A percentile compares a stretch with the other conserved stretches of the same genome.
Conservation (phyloP, 2,888 invertebrate species). For the Spodoptera picta region DNA sequence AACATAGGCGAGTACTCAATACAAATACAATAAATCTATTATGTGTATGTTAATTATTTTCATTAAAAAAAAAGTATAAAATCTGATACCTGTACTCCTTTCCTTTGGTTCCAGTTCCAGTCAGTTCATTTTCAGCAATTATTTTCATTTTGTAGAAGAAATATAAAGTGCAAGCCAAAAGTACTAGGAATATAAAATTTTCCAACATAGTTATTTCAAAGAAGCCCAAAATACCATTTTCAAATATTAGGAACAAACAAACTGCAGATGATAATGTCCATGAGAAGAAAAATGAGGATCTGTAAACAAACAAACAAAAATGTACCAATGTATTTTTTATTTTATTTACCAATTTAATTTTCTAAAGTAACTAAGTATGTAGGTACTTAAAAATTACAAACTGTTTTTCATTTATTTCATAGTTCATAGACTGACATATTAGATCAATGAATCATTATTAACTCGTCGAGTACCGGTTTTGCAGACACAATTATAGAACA, state of each 20-base stretch:
- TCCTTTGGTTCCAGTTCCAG: slow-evolving; percentile 77
- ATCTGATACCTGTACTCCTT: slow-evolving; percentile 81
- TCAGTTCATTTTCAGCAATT: slow-evolving; percentile 79
- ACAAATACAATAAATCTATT: background rate
- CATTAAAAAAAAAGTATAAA: background rate
- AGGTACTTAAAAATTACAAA: too few relatives aligned
- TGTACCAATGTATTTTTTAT: background rate
- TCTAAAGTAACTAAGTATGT: too few relatives aligned
- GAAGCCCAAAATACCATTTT: slow-evolving; percentile 91
- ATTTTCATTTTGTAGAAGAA: slow-evolving; percentile 84
- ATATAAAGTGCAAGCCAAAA: slow-evolving; percentile 76
- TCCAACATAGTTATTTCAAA: slow-evolving; percentile 90
- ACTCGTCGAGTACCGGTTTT: too few relatives aligned
- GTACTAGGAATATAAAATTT: slow-evolving; percentile 78
- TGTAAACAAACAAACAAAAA: slow-evolving; percentile 64
- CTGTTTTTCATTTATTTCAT: too few relatives aligned
- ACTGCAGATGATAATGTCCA: slow-evolving; percentile 92
- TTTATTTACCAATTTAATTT: background rate
- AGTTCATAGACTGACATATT: too few relatives aligned
- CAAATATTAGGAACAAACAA: slow-evolving; percentile 91
- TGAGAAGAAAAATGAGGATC: slow-evolving; percentile 92
- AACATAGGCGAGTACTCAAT: background rate
- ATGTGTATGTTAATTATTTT: too few relatives aligned
- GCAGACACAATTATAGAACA: too few relatives aligned
- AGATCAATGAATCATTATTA: too few relatives aligned